A percentile compares a stretch with the other conserved stretches of the same genome.
These are phyloP conservation scores for Philereme transversata DNA, from an alignment of 2,888 invertebrate genomes.

Conservation along the genomic window DNA sequence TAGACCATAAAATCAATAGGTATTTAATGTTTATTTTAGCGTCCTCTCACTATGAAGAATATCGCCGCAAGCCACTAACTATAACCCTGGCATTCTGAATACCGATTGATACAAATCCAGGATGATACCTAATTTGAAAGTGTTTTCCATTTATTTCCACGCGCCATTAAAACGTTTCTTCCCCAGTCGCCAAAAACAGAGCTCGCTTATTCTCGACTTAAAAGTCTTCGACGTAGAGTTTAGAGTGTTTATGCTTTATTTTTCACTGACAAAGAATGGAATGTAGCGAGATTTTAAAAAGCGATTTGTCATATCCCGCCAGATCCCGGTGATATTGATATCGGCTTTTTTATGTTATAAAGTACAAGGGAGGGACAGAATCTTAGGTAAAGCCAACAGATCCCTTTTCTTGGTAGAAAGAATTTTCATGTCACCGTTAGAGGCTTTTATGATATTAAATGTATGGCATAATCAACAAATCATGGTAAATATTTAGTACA, in stretches of 20 bases:
- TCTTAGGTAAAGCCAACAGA: constrained; percentile 27
- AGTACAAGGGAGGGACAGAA: constrained; percentile 24
- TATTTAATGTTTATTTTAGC: too few species aligned
- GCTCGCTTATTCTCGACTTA: constrained; percentile 12
- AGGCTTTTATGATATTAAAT: background rate
- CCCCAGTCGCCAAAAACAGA: background rate
- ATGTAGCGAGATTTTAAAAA: constrained; percentile 31
- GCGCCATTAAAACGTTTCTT: constrained; percentile 10
- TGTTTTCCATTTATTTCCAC: constrained; percentile 15
- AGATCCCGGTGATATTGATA: constrained; percentile 33
- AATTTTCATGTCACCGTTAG: constrained; percentile 20
- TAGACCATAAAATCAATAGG: too few species aligned
- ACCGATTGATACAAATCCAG: constrained; percentile 13
- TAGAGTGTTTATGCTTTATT: background rate
- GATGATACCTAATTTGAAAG: constrained; percentile 20
- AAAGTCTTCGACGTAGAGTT: background rate
- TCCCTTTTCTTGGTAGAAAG: constrained; percentile 25
- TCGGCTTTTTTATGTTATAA: constrained; percentile 23
- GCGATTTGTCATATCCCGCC: constrained; percentile 35
- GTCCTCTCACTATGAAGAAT: too few species aligned
- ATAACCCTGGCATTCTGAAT: background rate
- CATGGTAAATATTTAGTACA: too few species aligned
- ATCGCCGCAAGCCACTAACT: too few species aligned
- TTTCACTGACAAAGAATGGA: constrained; percentile 17
- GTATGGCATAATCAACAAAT: too few species aligned